phyloP scores from a whole-genome alignment of 2,888 invertebrate genomes.

The Lycia hirtaria region DNA sequence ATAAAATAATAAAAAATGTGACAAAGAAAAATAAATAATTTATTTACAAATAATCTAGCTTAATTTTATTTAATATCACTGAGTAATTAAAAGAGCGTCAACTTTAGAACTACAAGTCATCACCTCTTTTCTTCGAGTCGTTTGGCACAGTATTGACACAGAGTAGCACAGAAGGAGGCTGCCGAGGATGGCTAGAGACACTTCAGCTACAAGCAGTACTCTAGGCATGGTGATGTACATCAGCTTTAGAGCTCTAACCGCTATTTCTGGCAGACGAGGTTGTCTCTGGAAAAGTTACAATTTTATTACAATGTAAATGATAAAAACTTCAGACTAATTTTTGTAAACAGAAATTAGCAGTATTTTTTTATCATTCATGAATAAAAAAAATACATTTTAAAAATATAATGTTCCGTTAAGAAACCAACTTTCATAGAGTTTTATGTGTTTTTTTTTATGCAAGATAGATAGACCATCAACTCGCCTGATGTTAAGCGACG shows the following conservation, averaged over 20 bases:
- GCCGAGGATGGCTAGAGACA: conserved; percentile 19
- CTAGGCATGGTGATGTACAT: conserved; percentile 36
- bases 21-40: conserved; percentile 13
- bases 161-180: conserved; percentile 29
- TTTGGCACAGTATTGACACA: conserved; percentile 12
- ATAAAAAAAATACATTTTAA: too few species aligned
- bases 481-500: too few species aligned
- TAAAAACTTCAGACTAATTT: too few species aligned
- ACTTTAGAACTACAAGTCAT: conserved; percentile 4
- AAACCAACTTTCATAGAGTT: too few species aligned
- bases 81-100: conserved; percentile 17
- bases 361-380: too few species aligned
- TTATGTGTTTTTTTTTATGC: too few species aligned
- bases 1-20: neutral
- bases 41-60: conserved; percentile 10
- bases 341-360: too few species aligned
- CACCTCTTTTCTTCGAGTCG: neutral
- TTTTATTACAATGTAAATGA: too few species aligned
- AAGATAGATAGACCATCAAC: too few species aligned
- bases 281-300: conserved; percentile 45
- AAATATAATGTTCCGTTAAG: too few species aligned
- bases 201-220: conserved; percentile 28
- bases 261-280: conserved; percentile 41
- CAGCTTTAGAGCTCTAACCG: conserved; percentile 21
- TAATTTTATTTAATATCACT: conserved; percentile 15